Base-by-base conservation (phyloP, 2,113 vertebrate species). In the Columba janthina region DNA sequence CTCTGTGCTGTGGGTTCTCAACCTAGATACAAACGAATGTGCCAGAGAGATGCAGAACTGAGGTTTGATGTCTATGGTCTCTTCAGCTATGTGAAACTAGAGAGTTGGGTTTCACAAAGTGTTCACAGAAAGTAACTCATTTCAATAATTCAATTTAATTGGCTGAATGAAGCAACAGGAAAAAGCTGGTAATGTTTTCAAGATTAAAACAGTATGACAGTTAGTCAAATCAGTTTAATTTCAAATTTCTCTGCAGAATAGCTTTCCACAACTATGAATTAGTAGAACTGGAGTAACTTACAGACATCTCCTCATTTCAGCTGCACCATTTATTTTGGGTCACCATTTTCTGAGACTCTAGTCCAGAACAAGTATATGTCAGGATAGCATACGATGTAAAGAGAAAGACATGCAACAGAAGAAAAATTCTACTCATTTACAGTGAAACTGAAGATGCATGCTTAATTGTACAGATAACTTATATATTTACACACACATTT, bases 401-500 rank as follows among this genome's bases (percentile, higher is more conserved):
- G 32, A 60, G 10, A 80, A 72, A 65, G 14, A 4, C 20, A 46
- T 31, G 11, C 2, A 56, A 25, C 0, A 66, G 3, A 46, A 76
- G 6, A 53, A 67, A 81, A 53, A 2, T 18, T 36, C 56, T 32
- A 46, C 9, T 53, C 3, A 26, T 38, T 67, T 67, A 22, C 24
- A 58, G 32, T 64, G 42, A 90, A 92, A 72, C 12, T 11, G 17
- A 31, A 73, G 8, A 22, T 36, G 5, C 4, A n/a, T 44, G 19
- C 17, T 46, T 81, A 36, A 19, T 57, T 65, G 16, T 36, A 53
- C 7, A 57, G n/a, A 53, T 3, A 80, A 57, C 4, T 50, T 8
- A 44, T 2, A 20, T 2, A 60, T 6, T n/a, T 3, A 56, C 0
- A 50, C 12, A 54, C 8, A 54, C 5, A 12, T 9, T 24, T 6